Conservation (phyloP, 64 coral and sea anemone genomes). For the Trachythela sp. region DNA sequence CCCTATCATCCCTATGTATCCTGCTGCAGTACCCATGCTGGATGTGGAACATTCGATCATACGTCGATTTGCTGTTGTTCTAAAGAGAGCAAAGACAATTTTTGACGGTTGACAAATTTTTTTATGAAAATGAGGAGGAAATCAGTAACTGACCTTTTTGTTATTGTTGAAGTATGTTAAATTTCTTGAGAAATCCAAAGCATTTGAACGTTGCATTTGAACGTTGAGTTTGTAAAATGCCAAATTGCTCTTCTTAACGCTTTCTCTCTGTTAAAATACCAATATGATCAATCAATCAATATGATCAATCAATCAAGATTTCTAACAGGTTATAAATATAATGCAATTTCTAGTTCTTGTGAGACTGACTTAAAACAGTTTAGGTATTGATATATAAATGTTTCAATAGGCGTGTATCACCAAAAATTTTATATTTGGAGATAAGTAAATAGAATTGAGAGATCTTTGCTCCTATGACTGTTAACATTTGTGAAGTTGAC, state of each 20-base stretch:
- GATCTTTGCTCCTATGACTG: no score
- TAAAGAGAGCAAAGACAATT: neutral
- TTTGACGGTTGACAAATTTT: neutral
- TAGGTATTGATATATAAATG: no score
- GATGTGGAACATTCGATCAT: slow-evolving; percentile 81
- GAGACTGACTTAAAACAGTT: no score
- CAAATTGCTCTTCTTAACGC: neutral
- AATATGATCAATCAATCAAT: no score
- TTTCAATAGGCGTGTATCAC: no score
- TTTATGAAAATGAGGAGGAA: no score
- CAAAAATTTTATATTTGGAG: no score
- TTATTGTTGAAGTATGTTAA: slow-evolving; percentile 82
- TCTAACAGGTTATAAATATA: neutral
- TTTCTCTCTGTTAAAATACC: neutral
- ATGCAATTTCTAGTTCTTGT: no score
- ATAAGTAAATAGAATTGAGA: no score
- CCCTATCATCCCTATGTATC: slow-evolving; percentile 78
- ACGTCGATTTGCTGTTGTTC: slow-evolving; percentile 55
- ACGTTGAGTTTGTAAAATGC: neutral
- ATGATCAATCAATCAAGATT: no score
- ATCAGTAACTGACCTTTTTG: slow-evolving; percentile 63
- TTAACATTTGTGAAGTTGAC: no score
- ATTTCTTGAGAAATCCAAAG: neutral
- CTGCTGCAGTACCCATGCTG: slow-evolving; percentile 81
- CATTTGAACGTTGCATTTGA: neutral